phyloP scores from a whole-genome alignment of 2,113 vertebrate genomes.

The Hiodon tergisus region DNA sequence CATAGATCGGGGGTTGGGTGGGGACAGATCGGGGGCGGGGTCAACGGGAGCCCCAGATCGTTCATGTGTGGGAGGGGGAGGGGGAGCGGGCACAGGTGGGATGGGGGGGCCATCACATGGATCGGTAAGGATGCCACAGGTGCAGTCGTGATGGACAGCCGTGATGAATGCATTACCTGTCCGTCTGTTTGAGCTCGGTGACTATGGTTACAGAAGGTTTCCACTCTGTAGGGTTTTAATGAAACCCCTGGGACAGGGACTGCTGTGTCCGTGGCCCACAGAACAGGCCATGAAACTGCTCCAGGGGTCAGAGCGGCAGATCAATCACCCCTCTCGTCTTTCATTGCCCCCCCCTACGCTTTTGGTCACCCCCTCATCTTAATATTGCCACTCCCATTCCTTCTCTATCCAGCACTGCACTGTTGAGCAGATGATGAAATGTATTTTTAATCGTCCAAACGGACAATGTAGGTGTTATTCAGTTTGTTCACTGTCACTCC shows the following conservation, averaged over 20 bases:
- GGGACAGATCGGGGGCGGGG: no score
- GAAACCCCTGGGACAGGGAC: neutral
- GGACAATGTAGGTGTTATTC: no score
- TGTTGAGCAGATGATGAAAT: no score
- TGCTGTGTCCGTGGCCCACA: neutral
- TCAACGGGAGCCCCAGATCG: no score
- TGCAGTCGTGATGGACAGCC: neutral
- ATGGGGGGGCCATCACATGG: neutral
- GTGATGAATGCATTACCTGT: conserved; percentile 16
- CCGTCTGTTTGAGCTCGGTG: neutral
- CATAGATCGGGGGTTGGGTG: neutral
- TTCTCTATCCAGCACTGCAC: no score
- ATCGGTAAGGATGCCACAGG: neutral
- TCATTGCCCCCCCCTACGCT: no score
- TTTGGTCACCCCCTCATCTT: no score
- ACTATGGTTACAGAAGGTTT: conserved; percentile 9
- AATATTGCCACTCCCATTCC: no score
- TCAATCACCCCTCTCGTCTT: no score
- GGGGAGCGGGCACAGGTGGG: neutral
- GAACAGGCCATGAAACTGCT: no score
- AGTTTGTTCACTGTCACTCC: neutral
- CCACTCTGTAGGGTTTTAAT: conserved; percentile 6
- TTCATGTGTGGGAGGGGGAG: conserved; percentile 13
- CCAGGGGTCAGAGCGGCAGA: no score
- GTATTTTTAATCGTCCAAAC: no score